These are phyloP conservation scores for Gymnothorax reevesii DNA, from an alignment of 2,797 vertebrate species.

Conservation along the genomic window DNA sequence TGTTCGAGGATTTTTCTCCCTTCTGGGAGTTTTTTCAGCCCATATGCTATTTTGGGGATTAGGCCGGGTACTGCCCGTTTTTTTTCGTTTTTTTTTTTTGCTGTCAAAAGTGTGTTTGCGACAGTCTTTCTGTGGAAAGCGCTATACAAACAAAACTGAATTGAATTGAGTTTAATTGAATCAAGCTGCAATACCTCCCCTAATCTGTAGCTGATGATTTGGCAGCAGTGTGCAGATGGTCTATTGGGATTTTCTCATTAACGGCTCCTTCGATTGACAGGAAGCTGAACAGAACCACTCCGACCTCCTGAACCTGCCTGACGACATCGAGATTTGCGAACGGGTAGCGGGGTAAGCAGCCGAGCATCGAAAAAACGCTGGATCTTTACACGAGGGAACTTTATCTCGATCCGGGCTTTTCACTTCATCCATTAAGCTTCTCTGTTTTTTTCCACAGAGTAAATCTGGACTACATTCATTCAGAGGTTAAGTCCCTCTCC, in stretches of 20 bases:
- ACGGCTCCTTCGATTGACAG: conserved; percentile 62
- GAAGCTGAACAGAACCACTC: conserved; percentile 87
- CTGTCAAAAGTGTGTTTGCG: no score
- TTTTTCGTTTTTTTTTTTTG: no score
- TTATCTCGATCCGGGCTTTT: neutral
- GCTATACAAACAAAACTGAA: no score
- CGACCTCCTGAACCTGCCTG: conserved; percentile 84
- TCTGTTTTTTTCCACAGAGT: conserved; percentile 67
- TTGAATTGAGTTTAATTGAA: no score
- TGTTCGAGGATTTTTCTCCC: no score
- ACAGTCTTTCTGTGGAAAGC: no score
- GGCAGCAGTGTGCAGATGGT: neutral
- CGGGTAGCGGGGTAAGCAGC: conserved; percentile 84
- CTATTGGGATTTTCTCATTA: neutral
- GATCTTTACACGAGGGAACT: neutral
- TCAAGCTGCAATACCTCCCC: no score
- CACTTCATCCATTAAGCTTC: no score
- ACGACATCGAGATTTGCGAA: conserved; percentile 83
- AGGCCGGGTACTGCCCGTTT: no score
- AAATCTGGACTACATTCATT: conserved; percentile 80
- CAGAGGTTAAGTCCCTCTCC: conserved; percentile 75
- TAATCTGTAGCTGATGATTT: neutral
- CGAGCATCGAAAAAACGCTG: neutral
- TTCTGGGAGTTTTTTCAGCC: no score
- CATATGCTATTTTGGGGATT: no score